Evolutionary conservation across 2,888 invertebrate species (phyloP), one percentile per base, ranked within the genome.

Genomic region (Oegoconia quadripuncta): DNA sequence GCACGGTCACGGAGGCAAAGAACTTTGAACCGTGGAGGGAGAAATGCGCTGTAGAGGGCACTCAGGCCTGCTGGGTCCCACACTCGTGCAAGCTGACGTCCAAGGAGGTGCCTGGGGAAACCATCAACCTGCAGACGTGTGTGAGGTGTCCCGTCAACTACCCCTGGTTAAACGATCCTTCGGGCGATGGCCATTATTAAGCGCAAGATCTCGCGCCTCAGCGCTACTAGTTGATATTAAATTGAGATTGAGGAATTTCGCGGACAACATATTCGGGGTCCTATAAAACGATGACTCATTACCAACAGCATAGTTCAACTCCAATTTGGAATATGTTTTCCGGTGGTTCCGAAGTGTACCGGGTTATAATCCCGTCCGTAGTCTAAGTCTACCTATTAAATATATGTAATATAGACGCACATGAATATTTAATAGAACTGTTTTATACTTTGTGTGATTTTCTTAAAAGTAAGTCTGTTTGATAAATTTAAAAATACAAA

Each of bases 1-100:
- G 94, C 44, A 96, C 96, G 9, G 72, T 94, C 54, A 89, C 91
- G 39, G 95, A 96, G 75, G 93, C 94, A 34, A 95, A 96, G 90
- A 95, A 93, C 89, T 97, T 97, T 81, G 96, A 97, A 75, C 94
- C 96, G 33, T 97, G 97, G 96, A 93, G 94, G 90, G 97, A 97
- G 82, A 96, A 95, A 91, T 97, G 97, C 68, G 89, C 91, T 31
- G 95, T 96, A n/a, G 95, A 95, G 61, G 95, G 95, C 41, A 89
- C 74, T 38, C 95, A 90, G 9, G 93, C 93, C 46, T 96, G 96
- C 71, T 95, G 94, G 93, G 93, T 96, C 56, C 96, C 96, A 12
- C 95, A 95, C 77, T 92, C 95, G 41, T 97, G 97, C 89, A 96
- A 96, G 72, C 89, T 97, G 42, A 96, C 95, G 46, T 95, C 96